Evolutionary conservation across 30 jellyfish, hydroid and myxozoan genomes (phyloP).

Genomic region (Pelagia noctiluca): DNA sequence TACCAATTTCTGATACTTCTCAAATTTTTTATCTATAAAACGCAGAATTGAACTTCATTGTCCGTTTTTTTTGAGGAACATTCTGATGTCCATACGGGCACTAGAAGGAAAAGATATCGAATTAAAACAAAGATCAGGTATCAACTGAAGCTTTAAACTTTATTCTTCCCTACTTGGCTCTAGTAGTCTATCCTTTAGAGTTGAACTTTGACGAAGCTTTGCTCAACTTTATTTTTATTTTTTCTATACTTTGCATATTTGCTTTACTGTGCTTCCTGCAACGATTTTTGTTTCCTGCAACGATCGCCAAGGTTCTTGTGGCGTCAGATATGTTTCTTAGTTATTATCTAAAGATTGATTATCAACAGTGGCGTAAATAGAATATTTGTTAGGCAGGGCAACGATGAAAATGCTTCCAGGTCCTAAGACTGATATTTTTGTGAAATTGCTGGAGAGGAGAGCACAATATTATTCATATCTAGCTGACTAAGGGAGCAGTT

Average conservation of each 20-base stretch:
- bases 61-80: constrained; percentile 27
- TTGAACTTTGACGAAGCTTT: not conserved
- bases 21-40: constrained; percentile 13
- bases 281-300: not conserved
- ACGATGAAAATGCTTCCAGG: too few species aligned
- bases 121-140: not conserved
- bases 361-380: too few species aligned
- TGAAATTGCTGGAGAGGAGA: too few species aligned
- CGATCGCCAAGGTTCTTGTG: too few species aligned
- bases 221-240: not conserved
- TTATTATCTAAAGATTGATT: too few species aligned
- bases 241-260: not conserved
- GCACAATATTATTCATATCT: too few species aligned
- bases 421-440: too few species aligned
- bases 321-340: too few species aligned
- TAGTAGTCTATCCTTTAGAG: not conserved
- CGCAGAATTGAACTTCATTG: constrained; percentile 19
- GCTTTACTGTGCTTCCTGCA: not conserved
- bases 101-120: constrained; percentile 17
- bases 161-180: not conserved
- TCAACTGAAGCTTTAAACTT: not conserved
- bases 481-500: too few species aligned
- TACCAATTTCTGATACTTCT: not conserved
- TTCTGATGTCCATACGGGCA: constrained; percentile 57
- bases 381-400: too few species aligned